Conservation (phyloP, 2,797 vertebrate genomes). For the Centroberyx gerrardi region DNA sequence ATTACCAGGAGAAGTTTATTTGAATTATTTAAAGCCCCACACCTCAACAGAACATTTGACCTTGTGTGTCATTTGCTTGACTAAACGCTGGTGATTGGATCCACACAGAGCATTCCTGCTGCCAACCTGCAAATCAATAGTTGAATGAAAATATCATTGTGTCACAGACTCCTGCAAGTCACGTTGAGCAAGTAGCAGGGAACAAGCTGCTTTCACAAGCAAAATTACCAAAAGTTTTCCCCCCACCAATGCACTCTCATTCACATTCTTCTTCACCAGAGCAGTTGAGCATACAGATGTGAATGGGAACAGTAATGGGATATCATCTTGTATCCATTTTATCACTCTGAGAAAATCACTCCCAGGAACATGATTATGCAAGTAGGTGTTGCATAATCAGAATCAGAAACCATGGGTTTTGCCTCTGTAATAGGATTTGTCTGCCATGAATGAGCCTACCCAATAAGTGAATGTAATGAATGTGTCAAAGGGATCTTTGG, state of each 20-base stretch:
- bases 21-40: not conserved
- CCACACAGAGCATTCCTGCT: constrained; percentile 7
- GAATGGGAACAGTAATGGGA: constrained; percentile 51
- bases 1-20: not conserved
- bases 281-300: not conserved
- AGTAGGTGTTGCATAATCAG: constrained; percentile 52
- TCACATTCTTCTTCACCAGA: constrained; percentile 37
- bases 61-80: constrained; percentile 3
- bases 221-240: constrained; percentile 37
- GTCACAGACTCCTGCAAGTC: not conserved
- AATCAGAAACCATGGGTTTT: constrained; percentile 39
- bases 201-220: constrained; percentile 19
- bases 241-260: constrained; percentile 14
- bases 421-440: constrained; percentile 46
- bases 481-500: constrained; percentile 42
- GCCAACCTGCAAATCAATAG: constrained; percentile 9
- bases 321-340: constrained; percentile 37
- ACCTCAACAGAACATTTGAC: constrained; percentile 1
- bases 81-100: constrained; percentile 7
- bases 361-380: constrained; percentile 48
- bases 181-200: not conserved
- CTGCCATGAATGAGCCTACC: constrained; percentile 32
- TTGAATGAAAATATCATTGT: constrained; percentile 22
- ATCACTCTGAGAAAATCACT: constrained; percentile 41
- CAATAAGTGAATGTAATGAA: constrained; percentile 56